Evolutionary conservation across 2,113 vertebrate species (phyloP), one percentile per base, ranked within the genome.

Genomic region (Toxotes chatareus): DNA sequence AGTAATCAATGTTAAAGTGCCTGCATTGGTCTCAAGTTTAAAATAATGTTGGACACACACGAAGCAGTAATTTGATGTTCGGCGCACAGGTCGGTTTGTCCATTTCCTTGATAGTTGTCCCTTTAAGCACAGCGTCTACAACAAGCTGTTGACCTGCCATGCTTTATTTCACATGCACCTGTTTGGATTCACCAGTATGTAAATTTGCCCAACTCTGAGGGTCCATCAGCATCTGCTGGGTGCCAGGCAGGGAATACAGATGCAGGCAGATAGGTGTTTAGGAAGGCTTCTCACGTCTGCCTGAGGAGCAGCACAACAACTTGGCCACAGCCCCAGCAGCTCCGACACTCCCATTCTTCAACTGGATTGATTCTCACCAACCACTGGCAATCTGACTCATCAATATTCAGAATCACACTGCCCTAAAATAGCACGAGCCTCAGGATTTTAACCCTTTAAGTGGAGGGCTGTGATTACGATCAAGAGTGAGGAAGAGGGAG

Each of bases 301-400:
- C 61, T 80, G 73, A 85, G 83, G 75, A 86, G 88, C 73, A 77
- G 80, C 87, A 90, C 80, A 91, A 90, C 88, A 85, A 89, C 81
- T 82, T 83, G 89, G 83, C 90, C 77, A 61, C 84, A 61, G 83
- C 85, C 79, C 38, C 73, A 71, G 83, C 79, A 73, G 88, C 79
- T 68, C 81, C 67, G 84, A 90, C 90, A 88, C 85, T 79, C 59
- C 69, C 84, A 90, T 93, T 90, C 83, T 90, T 93, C 91, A 92
- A 74, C 82, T 56, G 82, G 91, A 93, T 91, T 92, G 92, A 94
- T 93, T 93, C 77, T 85, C 80, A 76, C 84, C 82, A 86, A 88
- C 79, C 85, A 38, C 83, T 67, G 79, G 79, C 86, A 88, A 88
- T 90, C 85, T 81, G 84, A 90, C 84, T 92, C 91, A 91, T 91